These are phyloP conservation scores for Hirudinaria manillensis DNA, from an alignment of 2,888 invertebrate species.

Conservation along the genomic window DNA sequence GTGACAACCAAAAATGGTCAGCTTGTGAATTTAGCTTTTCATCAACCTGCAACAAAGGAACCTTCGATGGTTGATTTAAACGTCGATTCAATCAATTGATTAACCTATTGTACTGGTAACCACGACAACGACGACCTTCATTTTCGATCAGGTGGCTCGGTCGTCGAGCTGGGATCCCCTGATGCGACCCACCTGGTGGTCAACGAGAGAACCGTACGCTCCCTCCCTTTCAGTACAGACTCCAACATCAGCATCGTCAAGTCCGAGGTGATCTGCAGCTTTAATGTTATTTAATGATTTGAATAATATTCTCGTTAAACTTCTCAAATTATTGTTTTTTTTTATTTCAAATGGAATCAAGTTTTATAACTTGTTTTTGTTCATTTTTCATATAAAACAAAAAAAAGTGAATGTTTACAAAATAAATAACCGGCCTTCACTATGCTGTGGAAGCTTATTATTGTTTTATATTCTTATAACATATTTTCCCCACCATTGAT, in stretches of 20 bases:
- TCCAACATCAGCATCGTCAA: constrained; percentile 45
- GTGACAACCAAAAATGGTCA: constrained; percentile 74
- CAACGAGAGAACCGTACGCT: constrained; percentile 50
- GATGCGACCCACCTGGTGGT: constrained; percentile 81
- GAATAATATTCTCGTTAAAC: no score
- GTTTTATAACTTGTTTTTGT: background rate
- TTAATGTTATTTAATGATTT: no score
- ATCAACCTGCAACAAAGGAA: background rate
- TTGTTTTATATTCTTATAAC: no score
- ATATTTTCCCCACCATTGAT: no score
- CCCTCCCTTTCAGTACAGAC: constrained; percentile 44
- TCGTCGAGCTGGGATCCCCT: constrained; percentile 68
- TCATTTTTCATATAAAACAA: no score
- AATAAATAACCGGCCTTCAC: no score
- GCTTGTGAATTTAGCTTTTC: background rate
- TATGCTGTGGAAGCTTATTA: no score
- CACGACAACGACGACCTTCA: no score
- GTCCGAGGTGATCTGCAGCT: constrained; percentile 41
- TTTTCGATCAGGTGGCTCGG: constrained; percentile 62
- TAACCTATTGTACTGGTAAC: no score
- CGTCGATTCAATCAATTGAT: no score
- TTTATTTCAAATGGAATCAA: background rate
- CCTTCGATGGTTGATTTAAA: no score
- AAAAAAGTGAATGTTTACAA: no score
- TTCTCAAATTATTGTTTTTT: background rate